Conservation (phyloP, 2,888 invertebrate species). For the Leptinotarsa tumamoca region DNA sequence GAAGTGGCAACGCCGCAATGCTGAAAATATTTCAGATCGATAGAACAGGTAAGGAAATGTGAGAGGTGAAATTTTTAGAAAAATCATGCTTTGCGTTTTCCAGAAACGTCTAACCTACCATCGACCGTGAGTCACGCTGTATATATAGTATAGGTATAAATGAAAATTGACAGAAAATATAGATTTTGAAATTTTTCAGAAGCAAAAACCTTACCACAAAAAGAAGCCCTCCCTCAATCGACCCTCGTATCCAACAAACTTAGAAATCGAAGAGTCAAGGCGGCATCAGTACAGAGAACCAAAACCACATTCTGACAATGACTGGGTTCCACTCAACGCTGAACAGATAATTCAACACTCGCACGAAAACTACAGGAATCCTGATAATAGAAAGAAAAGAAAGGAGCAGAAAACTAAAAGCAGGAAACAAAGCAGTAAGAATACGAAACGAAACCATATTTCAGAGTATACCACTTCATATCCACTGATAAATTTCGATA, state of each 20-base stretch:
- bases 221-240: slow-evolving; percentile 7
- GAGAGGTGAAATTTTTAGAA: too few species aligned
- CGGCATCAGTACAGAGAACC: neutral
- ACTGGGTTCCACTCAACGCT: slow-evolving; percentile 18
- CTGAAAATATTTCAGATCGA: too few species aligned
- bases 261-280: slow-evolving; percentile 5
- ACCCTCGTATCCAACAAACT: neutral
- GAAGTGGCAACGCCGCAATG: too few species aligned
- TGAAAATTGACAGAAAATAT: neutral
- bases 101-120: too few species aligned
- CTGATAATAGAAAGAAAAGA: slow-evolving; percentile 16
- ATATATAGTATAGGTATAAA: too few species aligned
- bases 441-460: neutral
- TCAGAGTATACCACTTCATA: slow-evolving; percentile 7
- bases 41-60: too few species aligned
- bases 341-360: slow-evolving; percentile 16
- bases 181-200: slow-evolving; percentile 1
- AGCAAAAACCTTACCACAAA: slow-evolving; percentile 11
- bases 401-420: slow-evolving; percentile 7
- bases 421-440: slow-evolving; percentile 10
- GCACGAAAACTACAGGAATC: slow-evolving; percentile 15
- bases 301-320: slow-evolving; percentile 1
- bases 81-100: too few species aligned
- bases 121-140: too few species aligned
- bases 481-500: slow-evolving; percentile 9